Evolutionary conservation across 2,888 invertebrate species (phyloP), one percentile per base, ranked within the genome.

Genomic region (Machimus atricapillus): DNA sequence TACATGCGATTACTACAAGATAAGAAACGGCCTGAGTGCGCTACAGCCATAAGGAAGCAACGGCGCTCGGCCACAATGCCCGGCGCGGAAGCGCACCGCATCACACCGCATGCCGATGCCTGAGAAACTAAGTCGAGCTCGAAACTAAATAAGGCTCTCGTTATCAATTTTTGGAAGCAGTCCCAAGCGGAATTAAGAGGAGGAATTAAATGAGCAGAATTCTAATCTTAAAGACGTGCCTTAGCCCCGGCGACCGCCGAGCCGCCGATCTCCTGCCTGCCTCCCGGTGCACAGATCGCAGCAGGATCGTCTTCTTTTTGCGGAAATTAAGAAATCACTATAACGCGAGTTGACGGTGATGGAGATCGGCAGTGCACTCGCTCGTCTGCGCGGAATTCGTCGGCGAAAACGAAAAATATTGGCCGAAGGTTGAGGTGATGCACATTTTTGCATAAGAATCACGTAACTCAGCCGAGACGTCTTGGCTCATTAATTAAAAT

Each of bases 1-100:
- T 89, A 89, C 89, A 89, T 89, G 88, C 87, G 89, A 89, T 89
- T 89, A 89, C 88, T 88, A 87, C 88, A 83, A 86, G 88, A 88
- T 88, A 89, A 89, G 87, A 16, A 46, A 74, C 85, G 40, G 46
- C 85, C 31, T 85, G 74, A 74, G 27, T 79, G 79, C 37, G 46
- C 46, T 37, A 27, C 66, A 43, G 82, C 86, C 66, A 85, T 81
- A 85, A 78, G 74, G 86, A 87, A 82, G 66, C 56, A 34, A 37
- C 34, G n/a, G 5, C 74, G n/a, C 23, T 86, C 78, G 86, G 74
- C 46, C 85, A 79, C 73, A 83, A 79, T 79, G 79, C 52, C 52
- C 27, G 46, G 27, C n/a, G 79, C 27, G 52, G 79, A 78, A 78
- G 78, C 78, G 78, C 78, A 76, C 12, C 66, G 43, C 78, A 37